Conservation (phyloP, 2,797 vertebrate genomes). For the Lutjanus argentimaculatus region DNA sequence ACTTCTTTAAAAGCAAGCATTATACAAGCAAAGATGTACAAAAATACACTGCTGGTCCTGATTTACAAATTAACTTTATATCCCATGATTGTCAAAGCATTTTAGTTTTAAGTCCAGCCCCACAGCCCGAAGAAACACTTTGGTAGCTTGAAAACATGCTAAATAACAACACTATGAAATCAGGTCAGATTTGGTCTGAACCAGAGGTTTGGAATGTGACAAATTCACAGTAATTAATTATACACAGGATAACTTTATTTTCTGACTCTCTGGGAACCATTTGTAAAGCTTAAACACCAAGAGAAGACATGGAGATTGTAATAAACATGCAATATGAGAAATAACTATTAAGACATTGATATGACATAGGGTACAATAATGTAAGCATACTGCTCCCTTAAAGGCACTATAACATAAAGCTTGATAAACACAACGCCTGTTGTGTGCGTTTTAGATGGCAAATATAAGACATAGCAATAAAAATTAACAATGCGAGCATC, state of each 20-base stretch:
- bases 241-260: conserved; percentile 34
- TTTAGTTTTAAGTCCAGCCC: conserved; percentile 35
- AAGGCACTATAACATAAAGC: conserved; percentile 72
- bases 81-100: conserved; percentile 70
- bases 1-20: conserved; percentile 24
- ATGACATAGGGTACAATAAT: conserved; percentile 60
- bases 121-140: conserved; percentile 40
- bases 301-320: conserved; percentile 45
- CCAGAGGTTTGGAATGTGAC: conserved; percentile 68
- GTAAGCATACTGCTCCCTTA: conserved; percentile 64
- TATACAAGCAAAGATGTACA: conserved; percentile 52
- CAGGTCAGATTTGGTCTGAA: conserved; percentile 43
- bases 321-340: conserved; percentile 73
- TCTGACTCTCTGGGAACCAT: conserved; percentile 39
- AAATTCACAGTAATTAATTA: conserved; percentile 71
- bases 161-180: conserved; percentile 37
- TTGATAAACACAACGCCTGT: conserved; percentile 32
- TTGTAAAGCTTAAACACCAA: conserved; percentile 39
- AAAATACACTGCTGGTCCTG: conserved; percentile 51
- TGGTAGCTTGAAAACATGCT: conserved; percentile 47
- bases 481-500: conserved; percentile 44
- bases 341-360: conserved; percentile 55
- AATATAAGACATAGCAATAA: conserved; percentile 33
- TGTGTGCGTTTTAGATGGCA: conserved; percentile 40
- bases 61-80: conserved; percentile 51